Evolutionary conservation across 2,113 vertebrate species (phyloP).

Genomic region (Nymphicus hollandicus): DNA sequence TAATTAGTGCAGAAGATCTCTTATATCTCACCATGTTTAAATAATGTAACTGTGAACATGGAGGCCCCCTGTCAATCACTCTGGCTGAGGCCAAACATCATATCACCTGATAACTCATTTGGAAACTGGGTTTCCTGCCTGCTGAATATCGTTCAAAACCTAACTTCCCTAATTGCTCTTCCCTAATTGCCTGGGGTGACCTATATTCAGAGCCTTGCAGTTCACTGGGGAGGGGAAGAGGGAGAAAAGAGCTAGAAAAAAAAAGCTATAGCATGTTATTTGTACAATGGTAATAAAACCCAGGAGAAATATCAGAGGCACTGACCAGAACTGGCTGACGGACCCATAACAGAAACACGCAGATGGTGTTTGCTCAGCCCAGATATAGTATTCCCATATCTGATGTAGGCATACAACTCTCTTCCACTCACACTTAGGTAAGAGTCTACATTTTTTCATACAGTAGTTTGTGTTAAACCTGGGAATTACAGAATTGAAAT

Average conservation of each 20-base stretch:
- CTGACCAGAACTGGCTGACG: neutral
- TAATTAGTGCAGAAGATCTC: conserved; percentile 68
- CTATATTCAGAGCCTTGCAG: conserved; percentile 71
- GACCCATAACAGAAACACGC: neutral
- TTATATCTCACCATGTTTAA: conserved; percentile 68
- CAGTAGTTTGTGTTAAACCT: neutral
- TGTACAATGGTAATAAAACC: conserved; percentile 22
- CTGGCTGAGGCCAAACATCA: conserved; percentile 75
- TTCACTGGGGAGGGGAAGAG: neutral
- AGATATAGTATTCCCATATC: neutral
- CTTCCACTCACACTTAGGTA: neutral
- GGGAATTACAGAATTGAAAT: neutral
- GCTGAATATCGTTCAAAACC: conserved; percentile 71
- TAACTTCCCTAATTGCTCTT: conserved; percentile 38
- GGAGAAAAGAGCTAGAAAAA: conserved; percentile 14
- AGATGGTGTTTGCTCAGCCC: neutral
- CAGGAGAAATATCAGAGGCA: neutral
- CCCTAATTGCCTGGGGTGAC: conserved; percentile 76
- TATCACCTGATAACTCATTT: conserved; percentile 78
- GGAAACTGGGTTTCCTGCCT: conserved; percentile 78
- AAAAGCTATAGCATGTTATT: conserved; percentile 30
- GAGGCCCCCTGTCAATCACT: conserved; percentile 75
- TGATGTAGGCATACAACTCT: neutral
- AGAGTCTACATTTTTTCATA: neutral
- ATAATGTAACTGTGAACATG: conserved; percentile 72